Evolutionary conservation across 2,113 vertebrate genomes (phyloP).

Genomic region (Stercorarius parasiticus): DNA sequence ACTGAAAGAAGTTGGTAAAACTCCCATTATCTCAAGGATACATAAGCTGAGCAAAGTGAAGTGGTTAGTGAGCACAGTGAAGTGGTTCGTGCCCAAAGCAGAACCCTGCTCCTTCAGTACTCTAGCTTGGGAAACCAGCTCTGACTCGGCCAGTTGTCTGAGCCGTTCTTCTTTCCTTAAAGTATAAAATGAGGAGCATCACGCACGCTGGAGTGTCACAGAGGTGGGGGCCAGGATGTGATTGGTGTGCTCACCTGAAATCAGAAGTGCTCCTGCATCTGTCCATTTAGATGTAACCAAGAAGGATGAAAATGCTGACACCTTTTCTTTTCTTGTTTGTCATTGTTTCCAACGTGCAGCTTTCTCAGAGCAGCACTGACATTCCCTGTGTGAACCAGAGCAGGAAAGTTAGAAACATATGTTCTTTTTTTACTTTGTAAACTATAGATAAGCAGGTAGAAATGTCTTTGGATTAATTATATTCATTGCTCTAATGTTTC

Average conservation of each 20-base stretch:
- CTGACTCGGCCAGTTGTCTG: accelerated
- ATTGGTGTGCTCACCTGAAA: not conserved
- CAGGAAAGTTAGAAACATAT: not conserved
- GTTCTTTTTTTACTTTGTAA: not conserved
- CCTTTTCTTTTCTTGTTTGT: not conserved
- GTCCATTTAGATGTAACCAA: no score
- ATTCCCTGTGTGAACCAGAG: not conserved
- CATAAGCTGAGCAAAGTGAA: not conserved
- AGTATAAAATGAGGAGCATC: not conserved
- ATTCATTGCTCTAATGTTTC: not conserved
- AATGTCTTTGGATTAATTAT: not conserved
- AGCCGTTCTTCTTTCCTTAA: not conserved
- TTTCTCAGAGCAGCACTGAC: not conserved
- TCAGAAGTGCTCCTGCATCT: not conserved
- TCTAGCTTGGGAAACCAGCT: not conserved
- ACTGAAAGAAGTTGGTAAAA: not conserved
- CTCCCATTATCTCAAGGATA: not conserved
- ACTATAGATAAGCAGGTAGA: not conserved
- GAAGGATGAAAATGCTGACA: not conserved
- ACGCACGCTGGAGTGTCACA: not conserved
- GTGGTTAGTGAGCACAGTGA: not conserved
- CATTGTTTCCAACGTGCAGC: not conserved
- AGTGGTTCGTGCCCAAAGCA: not conserved
- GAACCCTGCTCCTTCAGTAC: not conserved
- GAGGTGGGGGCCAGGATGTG: not conserved